Base-by-base conservation (phyloP, 2,113 vertebrate genomes). In the Phalacrocorax brasilianus region DNA sequence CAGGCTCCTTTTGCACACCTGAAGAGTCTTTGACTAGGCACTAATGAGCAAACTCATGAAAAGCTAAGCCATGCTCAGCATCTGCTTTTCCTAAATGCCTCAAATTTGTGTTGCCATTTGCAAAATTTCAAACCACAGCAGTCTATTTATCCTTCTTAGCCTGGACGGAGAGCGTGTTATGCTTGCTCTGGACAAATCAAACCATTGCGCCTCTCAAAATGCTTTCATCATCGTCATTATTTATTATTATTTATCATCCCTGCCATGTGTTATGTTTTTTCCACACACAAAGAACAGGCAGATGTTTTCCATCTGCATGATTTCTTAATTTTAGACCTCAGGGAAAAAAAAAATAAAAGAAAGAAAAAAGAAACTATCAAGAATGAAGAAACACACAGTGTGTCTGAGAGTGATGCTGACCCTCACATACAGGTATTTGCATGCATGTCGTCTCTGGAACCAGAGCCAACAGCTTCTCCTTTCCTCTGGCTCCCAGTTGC, bases 161-260 rank as follows among this genome's bases (percentile, higher is more conserved):
- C 62, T 2, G 3, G 50, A 81, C 65, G 63, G 52, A 89, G 70
- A 84, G n/a, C 50, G 59, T 89, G 63, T 62, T 70, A 81, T 91
- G 76, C 79, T 89, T 93, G 50, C 80, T 88, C 63, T 4, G 28
- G 91, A 96, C 84, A 93, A 93, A 95, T 91, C 79, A 75, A 94
- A 89, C 84, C 47, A 32, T 80, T 88, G 40, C 1, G 33, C 56
- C 12, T 95, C 71, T 88, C 91, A 94, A 95, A 96, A 91, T 91
- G 52, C 72, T 95, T 95, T 94, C 89, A 95, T 95, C 97, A 82
- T 96, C 52, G 49, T 71, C 76, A 61, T 93, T 92, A 96, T 97
- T 97, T 97, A 96, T 96, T 96, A 95, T 95, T 96, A 97, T 96
- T 97, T 95, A 95, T 97, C 94, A 89, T 85, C 28, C 23, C 42